Conservation (phyloP, 2,113 vertebrate genomes). For the Anas platyrhynchos region DNA sequence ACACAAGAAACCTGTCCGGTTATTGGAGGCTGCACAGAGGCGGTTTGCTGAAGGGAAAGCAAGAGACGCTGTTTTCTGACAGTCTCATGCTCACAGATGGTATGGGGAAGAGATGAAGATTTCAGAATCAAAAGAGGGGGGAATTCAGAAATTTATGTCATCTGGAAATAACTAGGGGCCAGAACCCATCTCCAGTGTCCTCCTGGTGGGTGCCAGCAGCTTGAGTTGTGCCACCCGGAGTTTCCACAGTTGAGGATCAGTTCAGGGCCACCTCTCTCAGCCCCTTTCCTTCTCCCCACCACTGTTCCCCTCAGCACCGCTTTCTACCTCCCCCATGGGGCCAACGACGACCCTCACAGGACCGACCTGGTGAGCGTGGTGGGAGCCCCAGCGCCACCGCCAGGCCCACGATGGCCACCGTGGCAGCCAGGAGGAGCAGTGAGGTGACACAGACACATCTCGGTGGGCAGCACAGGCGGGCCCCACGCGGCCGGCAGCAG, state of each 20-base stretch:
- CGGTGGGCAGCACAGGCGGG: not conserved
- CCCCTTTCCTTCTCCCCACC: not conserved
- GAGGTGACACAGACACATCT: constrained; percentile 36
- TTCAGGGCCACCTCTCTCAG: not conserved
- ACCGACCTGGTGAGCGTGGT: constrained; percentile 64
- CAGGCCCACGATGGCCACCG: not conserved
- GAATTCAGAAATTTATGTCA: not conserved
- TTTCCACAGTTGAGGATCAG: not conserved
- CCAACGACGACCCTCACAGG: fast-evolving
- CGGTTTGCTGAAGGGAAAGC: constrained; percentile 63
- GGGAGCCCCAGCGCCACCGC: constrained; percentile 47
- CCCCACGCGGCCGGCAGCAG: not conserved
- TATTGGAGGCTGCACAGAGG: constrained; percentile 68
- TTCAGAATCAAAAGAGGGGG: not conserved
- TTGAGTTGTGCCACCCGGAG: not conserved
- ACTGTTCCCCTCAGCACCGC: not conserved
- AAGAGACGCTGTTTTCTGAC: not conserved
- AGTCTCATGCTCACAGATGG: not conserved
- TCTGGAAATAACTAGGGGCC: not conserved
- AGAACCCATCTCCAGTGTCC: not conserved
- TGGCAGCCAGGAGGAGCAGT: constrained; percentile 50
- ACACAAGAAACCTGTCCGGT: constrained; percentile 82
- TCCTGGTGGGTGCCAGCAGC: not conserved
- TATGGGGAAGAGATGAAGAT: not conserved
- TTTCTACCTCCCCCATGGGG: not conserved